Base-by-base conservation (phyloP, 2,113 vertebrate genomes). In the Bostrychus sinensis region DNA sequence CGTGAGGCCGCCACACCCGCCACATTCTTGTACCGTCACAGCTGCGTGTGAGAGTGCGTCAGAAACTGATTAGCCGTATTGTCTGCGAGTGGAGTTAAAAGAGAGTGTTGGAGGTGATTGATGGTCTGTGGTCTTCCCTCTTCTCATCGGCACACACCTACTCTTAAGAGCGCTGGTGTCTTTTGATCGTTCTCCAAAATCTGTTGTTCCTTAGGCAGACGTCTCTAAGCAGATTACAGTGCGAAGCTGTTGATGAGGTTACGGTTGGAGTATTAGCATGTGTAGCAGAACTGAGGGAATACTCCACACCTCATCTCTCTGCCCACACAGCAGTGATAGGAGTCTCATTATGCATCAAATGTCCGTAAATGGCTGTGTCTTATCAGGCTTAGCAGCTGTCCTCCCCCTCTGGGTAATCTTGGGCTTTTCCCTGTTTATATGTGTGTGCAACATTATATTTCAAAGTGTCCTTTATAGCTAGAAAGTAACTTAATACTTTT, bases 251-350 rank as follows among this genome's bases (percentile, higher is more conserved):
- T 66, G 79, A 86, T 84, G 84, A 90, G 74, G 73, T 86, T 78
- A 81, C 46, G 77, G 70, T 76, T 62, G 17, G 54, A 53, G 76
- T 63, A 81, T 88, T 86, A 81, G 57, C 58, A 53, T 25, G n/a
- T n/a, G n/a, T n/a, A n/a, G n/a, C n/a, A n/a, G n/a, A n/a, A n/a
- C n/a, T n/a, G n/a, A n/a, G n/a, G n/a, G n/a, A n/a, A n/a, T n/a
- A n/a, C n/a, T n/a, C n/a, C n/a, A 23, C 43, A 76, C 70, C 70
- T 51, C 81, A 86, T n/a, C n/a, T 86, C 83, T 85, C 70, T 85
- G 77, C 78, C 81, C 88, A 89, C 87, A 72, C 88, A 89, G 62
- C 70, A 79, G 63, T 83, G 89, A 89, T 90, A 88, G 87, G 88
- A 83, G 79, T 70, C 73, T 86, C 80, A 85, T 87, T 86, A 81